Evolutionary conservation across 2,888 invertebrate species (phyloP), one percentile per base, ranked within the genome.

Genomic region (Meiosimyza decipiens): DNA sequence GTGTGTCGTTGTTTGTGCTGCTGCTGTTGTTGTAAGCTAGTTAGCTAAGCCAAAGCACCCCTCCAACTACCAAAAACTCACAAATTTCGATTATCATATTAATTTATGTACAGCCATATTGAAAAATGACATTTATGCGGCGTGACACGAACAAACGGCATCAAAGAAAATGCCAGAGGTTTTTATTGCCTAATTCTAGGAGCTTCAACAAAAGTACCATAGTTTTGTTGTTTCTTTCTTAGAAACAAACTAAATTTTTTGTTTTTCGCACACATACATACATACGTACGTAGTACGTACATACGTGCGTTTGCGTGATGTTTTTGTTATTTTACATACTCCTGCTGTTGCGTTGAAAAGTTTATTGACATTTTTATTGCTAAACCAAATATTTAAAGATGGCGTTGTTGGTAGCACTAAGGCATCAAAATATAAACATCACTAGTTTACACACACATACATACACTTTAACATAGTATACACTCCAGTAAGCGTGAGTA

Each of bases 301-400:
- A 4, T 28, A 28, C 3, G 50, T 51, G 50, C 6, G 28, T 15
- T 1, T 62, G 62, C 4, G 47, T 40, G 47, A 3, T n/a, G 62
- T n/a, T 40, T 33, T 16, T 40, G 62, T 62, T 47, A 57, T 66
- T 72, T 68, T 68, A 12, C 49, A 40, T 62, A 60, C 55, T 66
- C 40, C 16, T 69, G 71, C 54, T 74, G 72, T 28, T 28, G 63
- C 66, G 71, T 71, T 73, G 69, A 70, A 67, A 59, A 78, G 76
- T 80, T 81, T 80, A 80, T 81, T 83, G 81, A 80, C 79, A 79
- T 79, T 83, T 80, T 83, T 79, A 82, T 83, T 78, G 79, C 76
- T 76, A 71, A 75, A 78, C 75, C 77, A 80, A 82, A 82, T 80
- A 81, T 79, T 81, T 79, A 73, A 74, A 73, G 71, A 57, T 50